Base-by-base conservation (phyloP, 2,888 invertebrate genomes). In the Eurytoma adleriae region DNA sequence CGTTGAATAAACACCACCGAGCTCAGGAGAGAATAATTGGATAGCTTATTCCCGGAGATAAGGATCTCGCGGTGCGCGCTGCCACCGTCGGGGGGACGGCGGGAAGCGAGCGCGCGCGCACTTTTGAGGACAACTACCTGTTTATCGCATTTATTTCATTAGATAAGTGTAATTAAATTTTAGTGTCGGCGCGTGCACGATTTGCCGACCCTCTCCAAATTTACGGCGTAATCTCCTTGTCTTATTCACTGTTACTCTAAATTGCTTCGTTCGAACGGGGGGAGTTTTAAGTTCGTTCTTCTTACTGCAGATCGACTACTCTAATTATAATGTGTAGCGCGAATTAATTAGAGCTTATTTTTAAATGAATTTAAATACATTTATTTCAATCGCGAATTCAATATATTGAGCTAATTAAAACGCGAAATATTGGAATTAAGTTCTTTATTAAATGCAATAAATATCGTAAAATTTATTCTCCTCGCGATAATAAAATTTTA, bases 21-120 rank as follows among this genome's bases (percentile, higher is more conserved):
- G 27, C 20, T 5, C 12, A 12, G 24, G 52, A 50, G 52, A 68
- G 20, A 72, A 68, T 78, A 78, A 78, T 78, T 78, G 72, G 66
- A 68, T 72, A 59, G 67, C 72, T 78, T 78, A 78, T 68, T 72
- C n/a, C 59, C 40, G 3, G 61, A 56, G 62, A 72, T 78, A 67
- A 64, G 30, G 59, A 78, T 78, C 66, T 56, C 48, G n/a, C 50
- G 27, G 52, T 52, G 62, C n/a, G 40, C 18, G 24, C 7, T 59
- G 66, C 54, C 66, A 59, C 50, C 68, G 67, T 59, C 68, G 67
- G 10, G 40, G 40, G 7, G 40, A 1, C 5, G 40, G 10, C 40
- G 40, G 0, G 40, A 40, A 40, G 40, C 40, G n/a, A 0, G 40
- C 4, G 40, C 40, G 10, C 40, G 0, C 40, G 40, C 40, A 40